Base-by-base conservation (phyloP, 2,113 vertebrate genomes). In the Engystomops pustulosus region DNA sequence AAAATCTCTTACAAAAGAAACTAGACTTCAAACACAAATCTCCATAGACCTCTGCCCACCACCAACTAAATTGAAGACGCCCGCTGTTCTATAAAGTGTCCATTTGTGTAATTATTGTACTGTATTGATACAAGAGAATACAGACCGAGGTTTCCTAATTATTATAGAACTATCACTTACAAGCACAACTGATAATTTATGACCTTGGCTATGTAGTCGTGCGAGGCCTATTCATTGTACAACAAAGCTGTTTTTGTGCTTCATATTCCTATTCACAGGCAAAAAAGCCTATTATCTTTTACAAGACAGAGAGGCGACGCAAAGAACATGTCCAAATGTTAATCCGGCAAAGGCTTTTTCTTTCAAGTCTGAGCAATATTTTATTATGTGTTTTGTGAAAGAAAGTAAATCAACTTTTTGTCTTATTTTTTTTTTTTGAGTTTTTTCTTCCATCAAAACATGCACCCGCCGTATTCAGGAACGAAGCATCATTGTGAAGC, bases 261-360 rank as follows among this genome's bases (percentile, higher is more conserved):
- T 60, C 10, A 23, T 32, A 36, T n/a, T 38, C 17, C 49, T 77
- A 77, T 55, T 76, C 74, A 77, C 23, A 38, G 32, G 18, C 17
- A 77, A 58, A 77, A 76, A 77, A 53, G 60, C 30, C 51, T 58
- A 77, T 77, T 77, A 25, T 77, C 74, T 76, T 55, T 53, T 76
- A 76, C 74, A 77, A 58, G 51, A 77, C 30, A n/a, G 34, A 38
- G 51, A 77, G 58, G 58, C 74, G 38, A 38, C 34, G 11, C 32
- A 58, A 25, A 4, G 53, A 25, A 60, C n/a, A 38, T 17, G 32
- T 58, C 18, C 75, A 34, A 60, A 60, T 58, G 34, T 58, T 78
- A 58, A 78, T 78, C 20, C 11, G 9, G 51, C 49, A 77, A 58
- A 36, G 20, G 18, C 18, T 41, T 58, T 78, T 78, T 17, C 51